A percentile compares a stretch with the other conserved stretches of the same genome.
phyloP scores from a whole-genome alignment of 2,113 vertebrate genomes.

The Herpailurus yagouaroundi region DNA sequence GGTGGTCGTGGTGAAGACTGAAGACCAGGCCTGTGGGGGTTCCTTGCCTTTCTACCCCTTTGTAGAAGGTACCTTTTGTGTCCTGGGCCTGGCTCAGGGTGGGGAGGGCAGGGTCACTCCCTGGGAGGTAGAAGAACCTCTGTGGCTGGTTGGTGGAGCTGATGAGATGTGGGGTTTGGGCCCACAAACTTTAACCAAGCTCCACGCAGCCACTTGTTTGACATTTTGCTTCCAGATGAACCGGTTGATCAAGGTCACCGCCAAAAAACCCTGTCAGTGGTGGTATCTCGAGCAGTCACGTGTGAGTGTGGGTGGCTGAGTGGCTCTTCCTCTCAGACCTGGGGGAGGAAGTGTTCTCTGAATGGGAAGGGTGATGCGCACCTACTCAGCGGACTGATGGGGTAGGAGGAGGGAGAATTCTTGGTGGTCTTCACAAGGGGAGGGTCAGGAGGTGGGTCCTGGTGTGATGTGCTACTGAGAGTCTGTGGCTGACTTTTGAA shows the following conservation, averaged over 20 bases:
- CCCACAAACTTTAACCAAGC: background rate
- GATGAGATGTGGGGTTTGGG: background rate
- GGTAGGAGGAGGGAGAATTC: background rate
- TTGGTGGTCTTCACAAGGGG: background rate
- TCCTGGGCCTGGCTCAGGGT: background rate
- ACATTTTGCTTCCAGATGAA: slow-evolving; percentile 85
- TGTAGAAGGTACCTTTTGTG: slow-evolving; percentile 63
- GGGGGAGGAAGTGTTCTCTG: background rate
- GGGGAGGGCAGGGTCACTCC: background rate
- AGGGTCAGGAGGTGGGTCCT: background rate
- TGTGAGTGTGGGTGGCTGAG: slow-evolving; percentile 86
- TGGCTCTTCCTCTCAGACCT: background rate
- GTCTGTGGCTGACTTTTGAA: background rate
- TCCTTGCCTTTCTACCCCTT: slow-evolving; percentile 93
- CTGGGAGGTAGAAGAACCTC: background rate
- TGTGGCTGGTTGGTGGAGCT: background rate
- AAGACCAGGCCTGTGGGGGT: slow-evolving; percentile 95
- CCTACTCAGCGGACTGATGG: background rate
- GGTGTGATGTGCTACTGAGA: too few species aligned
- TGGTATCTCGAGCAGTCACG: slow-evolving; percentile 92
- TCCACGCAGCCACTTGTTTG: background rate
- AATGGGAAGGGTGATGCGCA: background rate
- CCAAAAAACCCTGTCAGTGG: slow-evolving; percentile 92
- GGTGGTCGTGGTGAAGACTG: slow-evolving; percentile 98
- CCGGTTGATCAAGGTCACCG: slow-evolving; percentile 93